Base-by-base conservation (phyloP, 1,140 invertebrate species). In the Lordiphosa clarofinis region DNA sequence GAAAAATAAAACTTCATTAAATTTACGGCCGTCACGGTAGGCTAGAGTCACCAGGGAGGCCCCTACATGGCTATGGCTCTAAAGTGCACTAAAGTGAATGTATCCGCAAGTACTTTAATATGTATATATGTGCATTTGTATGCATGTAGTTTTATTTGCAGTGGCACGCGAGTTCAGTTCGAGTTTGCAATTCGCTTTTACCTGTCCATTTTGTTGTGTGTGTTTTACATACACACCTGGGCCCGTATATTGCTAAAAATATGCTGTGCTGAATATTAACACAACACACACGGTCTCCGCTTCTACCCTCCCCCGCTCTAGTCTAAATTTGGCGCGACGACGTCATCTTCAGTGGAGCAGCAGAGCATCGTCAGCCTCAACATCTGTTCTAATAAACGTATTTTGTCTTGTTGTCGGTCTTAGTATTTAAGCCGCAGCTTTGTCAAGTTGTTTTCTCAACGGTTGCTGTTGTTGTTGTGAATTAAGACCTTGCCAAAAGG, bases 281-380 rank as follows among this genome's bases (percentile, higher is more conserved):
- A 36, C 11, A 35, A 15, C 8, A 35, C 35, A 36, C 15, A 49
- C 35, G 28, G 33, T 33, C 28, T 42, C 13, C 53, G 37, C 46
- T 53, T 33, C 38, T 38, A 55, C 46, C 56, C 49, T 39, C 58
- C 19, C 13, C 13, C 21, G 38, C 39, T 57, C 39, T 12, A 49
- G 44, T 56, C 31, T 70, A 75, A 75, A 72, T 68, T 64, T 76
- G 73, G 62, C 55, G 46, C 58, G 62, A 72, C 76, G 57, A 82
- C 76, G 76, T 81, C 76, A 81, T 82, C 72, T 43, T 19, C 57
- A 43, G 53, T 28, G 24, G 24, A 28, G 24, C 24, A 28, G 4
- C 24, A 7, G 24, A 28, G 24, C 24, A 7, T 6, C 73, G 54
- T 46, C 54, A 52, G 31, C 24, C 10, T n/a, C 31, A 76, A 82